phyloP scores from a whole-genome alignment of 2,797 vertebrate species.

The Tangara arthus region DNA sequence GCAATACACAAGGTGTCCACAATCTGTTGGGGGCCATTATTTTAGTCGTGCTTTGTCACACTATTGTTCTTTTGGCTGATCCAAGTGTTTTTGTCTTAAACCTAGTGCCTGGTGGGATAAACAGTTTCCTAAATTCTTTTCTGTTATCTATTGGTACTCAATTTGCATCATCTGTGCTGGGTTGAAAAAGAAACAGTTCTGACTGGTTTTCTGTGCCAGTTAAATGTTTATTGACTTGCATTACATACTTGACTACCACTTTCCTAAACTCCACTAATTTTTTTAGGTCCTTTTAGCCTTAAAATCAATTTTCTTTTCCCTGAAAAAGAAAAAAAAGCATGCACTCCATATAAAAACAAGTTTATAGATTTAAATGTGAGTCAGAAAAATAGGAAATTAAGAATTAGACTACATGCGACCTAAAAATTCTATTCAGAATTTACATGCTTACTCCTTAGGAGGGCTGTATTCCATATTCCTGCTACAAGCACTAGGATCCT shows the following conservation, averaged over 20 bases:
- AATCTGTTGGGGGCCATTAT: not conserved
- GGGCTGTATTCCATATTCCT: not conserved
- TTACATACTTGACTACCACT: not conserved
- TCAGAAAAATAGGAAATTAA: not conserved
- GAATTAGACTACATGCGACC: not conserved
- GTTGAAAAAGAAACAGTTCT: not conserved
- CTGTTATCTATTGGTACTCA: not conserved
- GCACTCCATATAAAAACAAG: not conserved
- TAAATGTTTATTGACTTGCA: not conserved
- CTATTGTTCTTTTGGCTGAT: not conserved
- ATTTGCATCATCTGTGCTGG: not conserved
- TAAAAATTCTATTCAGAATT: not conserved
- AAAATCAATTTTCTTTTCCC: not conserved
- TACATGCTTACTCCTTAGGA: not conserved
- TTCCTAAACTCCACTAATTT: not conserved
- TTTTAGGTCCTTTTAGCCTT: not conserved
- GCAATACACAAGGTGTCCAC: not conserved
- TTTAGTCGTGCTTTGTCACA: not conserved
- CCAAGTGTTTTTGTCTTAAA: not conserved
- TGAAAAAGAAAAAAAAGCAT: not conserved
- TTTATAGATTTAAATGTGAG: not conserved
- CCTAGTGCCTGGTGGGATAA: not conserved
- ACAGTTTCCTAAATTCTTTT: not conserved
- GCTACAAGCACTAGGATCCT: not conserved
- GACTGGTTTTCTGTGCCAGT: not conserved